A percentile compares a stretch with the other conserved stretches of the same genome.
These are phyloP conservation scores for Drosophila falleni DNA, from an alignment of 2,888 invertebrate genomes.

Conservation along the genomic window DNA sequence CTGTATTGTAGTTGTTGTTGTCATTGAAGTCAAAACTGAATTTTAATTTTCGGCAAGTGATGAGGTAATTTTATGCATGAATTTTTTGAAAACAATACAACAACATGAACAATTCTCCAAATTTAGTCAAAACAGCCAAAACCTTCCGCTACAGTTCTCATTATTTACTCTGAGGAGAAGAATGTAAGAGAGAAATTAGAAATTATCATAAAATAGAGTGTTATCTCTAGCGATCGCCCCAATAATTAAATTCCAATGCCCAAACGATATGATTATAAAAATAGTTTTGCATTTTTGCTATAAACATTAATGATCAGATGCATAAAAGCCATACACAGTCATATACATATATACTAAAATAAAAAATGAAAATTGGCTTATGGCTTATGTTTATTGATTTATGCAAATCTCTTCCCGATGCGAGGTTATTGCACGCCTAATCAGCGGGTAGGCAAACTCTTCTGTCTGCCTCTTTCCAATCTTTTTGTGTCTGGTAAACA, in stretches of 20 bases:
- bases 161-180: constrained; percentile 39
- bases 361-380: constrained; percentile 49
- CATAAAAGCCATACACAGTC: constrained; percentile 16
- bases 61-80: constrained; percentile 79
- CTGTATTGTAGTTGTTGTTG: constrained; percentile 43
- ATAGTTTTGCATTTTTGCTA: constrained; percentile 36
- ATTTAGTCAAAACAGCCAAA: constrained; percentile 37
- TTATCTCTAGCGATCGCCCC: constrained; percentile 57
- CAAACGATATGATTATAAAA: constrained; percentile 33
- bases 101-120: constrained; percentile 47
- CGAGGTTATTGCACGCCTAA: constrained; percentile 66
- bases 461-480: background rate
- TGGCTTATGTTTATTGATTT: constrained; percentile 74
- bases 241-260: constrained; percentile 47
- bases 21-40: constrained; percentile 64
- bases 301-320: constrained; percentile 35
- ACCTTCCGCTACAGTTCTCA: constrained; percentile 49
- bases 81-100: constrained; percentile 38
- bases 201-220: constrained; percentile 57
- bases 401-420: constrained; percentile 58
- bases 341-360: constrained; percentile 6
- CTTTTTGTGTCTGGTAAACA: background rate
- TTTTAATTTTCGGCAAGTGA: constrained; percentile 71
- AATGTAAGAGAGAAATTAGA: constrained; percentile 24
- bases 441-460: constrained; percentile 44